These are phyloP conservation scores for Theristicus caerulescens DNA, from an alignment of 2,113 vertebrate species.

Conservation along the genomic window DNA sequence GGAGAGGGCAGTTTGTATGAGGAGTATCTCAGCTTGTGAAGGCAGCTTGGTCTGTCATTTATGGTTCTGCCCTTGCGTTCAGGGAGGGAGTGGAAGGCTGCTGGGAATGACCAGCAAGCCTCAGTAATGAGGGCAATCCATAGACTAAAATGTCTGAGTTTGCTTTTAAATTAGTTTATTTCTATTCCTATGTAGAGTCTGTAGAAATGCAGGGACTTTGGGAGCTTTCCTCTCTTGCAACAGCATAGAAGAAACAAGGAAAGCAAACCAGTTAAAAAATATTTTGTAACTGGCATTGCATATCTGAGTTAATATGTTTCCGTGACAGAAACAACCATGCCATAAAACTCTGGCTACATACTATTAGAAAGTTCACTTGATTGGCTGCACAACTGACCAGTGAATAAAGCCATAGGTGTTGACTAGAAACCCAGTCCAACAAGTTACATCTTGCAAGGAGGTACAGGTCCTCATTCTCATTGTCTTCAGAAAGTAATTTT, in stretches of 20 bases:
- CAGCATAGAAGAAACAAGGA: background rate
- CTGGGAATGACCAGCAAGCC: background rate
- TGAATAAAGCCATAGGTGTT: background rate
- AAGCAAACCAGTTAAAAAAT: background rate
- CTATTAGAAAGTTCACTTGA: background rate
- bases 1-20: background rate
- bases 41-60: background rate
- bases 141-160: background rate
- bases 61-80: background rate
- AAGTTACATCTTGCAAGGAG: background rate
- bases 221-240: background rate
- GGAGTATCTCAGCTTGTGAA: background rate
- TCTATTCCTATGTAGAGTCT: background rate
- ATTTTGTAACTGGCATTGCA: background rate
- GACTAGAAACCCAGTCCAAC: background rate
- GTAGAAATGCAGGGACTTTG: background rate
- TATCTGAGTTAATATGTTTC: background rate
- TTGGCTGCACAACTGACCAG: background rate
- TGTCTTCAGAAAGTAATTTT: background rate
- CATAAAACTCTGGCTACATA: background rate
- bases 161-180: background rate
- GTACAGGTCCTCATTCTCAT: background rate
- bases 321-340: background rate
- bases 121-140: background rate
- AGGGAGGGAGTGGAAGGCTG: background rate